These are phyloP conservation scores for Anticlea derivata DNA, from an alignment of 2,888 invertebrate genomes.

Conservation along the genomic window DNA sequence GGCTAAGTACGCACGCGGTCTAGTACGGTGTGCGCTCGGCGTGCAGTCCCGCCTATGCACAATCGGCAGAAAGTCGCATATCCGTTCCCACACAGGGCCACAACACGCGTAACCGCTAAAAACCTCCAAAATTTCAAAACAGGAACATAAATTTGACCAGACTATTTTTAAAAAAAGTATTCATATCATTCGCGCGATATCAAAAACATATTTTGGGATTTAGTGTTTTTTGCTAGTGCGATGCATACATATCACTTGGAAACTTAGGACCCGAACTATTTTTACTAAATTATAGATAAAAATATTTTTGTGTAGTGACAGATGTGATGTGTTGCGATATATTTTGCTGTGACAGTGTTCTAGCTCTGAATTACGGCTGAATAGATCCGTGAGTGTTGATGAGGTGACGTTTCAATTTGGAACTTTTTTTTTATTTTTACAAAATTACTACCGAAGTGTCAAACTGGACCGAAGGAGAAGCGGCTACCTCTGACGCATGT, in stretches of 20 bases:
- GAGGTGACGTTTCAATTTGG: constrained; percentile 70
- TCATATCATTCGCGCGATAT: constrained; percentile 73
- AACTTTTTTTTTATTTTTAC: constrained; percentile 68
- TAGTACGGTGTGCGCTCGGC: constrained; percentile 82
- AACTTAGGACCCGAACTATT: constrained; percentile 80
- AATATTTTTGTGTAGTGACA: constrained; percentile 73
- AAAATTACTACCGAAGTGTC: constrained; percentile 83
- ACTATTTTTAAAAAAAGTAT: constrained; percentile 71
- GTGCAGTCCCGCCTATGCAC: constrained; percentile 84
- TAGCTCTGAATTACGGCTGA: constrained; percentile 64
- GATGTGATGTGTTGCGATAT: constrained; percentile 70
- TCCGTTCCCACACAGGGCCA: constrained; percentile 70
- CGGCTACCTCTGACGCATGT: constrained; percentile 83
- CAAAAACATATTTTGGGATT: constrained; percentile 64
- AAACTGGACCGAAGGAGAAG: constrained; percentile 82
- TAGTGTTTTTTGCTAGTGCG: constrained; percentile 67
- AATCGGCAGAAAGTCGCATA: constrained; percentile 79
- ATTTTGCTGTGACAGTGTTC: constrained; percentile 69
- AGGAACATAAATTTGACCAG: constrained; percentile 63
- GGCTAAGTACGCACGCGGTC: constrained; percentile 83
- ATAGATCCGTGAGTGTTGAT: constrained; percentile 68
- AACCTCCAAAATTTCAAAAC: constrained; percentile 65
- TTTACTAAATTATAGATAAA: constrained; percentile 61
- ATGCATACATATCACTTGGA: constrained; percentile 80
- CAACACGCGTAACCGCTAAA: constrained; percentile 76